Conservation (phyloP, 2,888 invertebrate genomes). For the Epinotia nisella region DNA sequence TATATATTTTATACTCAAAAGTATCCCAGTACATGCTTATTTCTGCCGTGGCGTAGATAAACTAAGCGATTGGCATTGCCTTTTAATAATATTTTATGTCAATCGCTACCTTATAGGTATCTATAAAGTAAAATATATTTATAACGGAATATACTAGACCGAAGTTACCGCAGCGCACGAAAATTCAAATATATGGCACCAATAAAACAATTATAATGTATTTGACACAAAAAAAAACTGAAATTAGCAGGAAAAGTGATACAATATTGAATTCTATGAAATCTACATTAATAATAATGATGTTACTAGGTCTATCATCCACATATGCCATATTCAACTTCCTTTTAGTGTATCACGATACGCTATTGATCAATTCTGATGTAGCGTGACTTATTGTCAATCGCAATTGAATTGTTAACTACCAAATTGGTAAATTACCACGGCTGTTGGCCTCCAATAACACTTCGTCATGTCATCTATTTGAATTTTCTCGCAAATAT, state of each 20-base stretch:
- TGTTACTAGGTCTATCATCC: neutral
- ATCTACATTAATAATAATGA: neutral
- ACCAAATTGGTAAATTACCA: neutral
- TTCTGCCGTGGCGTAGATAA: too few relatives aligned
- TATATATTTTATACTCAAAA: too few relatives aligned
- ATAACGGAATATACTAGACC: neutral
- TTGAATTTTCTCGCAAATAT: constrained; percentile 9
- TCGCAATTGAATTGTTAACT: neutral
- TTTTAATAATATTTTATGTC: too few relatives aligned
- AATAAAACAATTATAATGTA: neutral
- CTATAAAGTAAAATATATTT: neutral
- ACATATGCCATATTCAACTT: neutral
- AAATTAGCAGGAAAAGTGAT: neutral
- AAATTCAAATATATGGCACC: constrained; percentile 30
- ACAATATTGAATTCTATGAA: neutral
- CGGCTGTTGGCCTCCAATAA: neutral
- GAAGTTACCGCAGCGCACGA: constrained; percentile 27
- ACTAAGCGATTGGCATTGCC: too few relatives aligned
- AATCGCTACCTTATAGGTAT: neutral
- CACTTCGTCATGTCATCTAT: constrained; percentile 18
- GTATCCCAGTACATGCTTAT: too few relatives aligned
- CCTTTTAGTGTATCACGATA: neutral
- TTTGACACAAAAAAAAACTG: constrained; percentile 3
- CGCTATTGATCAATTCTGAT: neutral
- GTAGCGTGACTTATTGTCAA: neutral